These are phyloP conservation scores for Portunus trituberculatus DNA, from an alignment of 1,140 invertebrate species.

Conservation along the genomic window DNA sequence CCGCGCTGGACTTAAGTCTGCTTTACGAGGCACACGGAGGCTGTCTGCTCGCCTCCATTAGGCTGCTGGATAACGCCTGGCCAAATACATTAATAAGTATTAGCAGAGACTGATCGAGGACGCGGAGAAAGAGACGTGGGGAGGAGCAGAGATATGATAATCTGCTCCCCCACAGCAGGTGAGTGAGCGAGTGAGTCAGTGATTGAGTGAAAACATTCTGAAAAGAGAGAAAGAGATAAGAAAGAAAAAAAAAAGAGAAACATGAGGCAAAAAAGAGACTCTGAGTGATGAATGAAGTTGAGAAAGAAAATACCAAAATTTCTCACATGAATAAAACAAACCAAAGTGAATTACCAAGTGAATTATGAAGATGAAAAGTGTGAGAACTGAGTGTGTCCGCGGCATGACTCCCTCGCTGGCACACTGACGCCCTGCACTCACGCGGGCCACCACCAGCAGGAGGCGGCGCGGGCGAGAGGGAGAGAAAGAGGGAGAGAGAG, in stretches of 20 bases:
- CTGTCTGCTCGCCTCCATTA: constrained; percentile 30
- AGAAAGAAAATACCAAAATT: not conserved
- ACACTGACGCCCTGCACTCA: not conserved
- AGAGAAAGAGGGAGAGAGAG: not conserved
- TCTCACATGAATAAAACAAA: not conserved
- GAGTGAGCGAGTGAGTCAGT: not conserved
- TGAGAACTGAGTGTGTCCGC: not conserved
- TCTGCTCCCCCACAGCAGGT: no score
- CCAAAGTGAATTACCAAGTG: not conserved
- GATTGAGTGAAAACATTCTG: not conserved
- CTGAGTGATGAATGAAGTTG: not conserved
- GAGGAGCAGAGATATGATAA: not conserved
- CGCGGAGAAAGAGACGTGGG: not conserved
- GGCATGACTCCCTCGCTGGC: not conserved
- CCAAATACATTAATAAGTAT: constrained; percentile 54
- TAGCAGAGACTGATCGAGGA: constrained; percentile 12
- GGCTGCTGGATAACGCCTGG: constrained; percentile 33
- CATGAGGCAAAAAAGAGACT: not conserved
- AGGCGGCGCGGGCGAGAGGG: no score
- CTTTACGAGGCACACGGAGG: constrained; percentile 9
- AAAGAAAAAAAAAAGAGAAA: constrained; percentile 23
- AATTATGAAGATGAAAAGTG: not conserved
- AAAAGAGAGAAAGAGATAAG: not conserved
- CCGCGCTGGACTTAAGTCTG: constrained; percentile 51
- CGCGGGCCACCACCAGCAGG: not conserved